These are phyloP conservation scores for Neolamprologus variostigma DNA, from an alignment of 2,113 vertebrate species.

Conservation along the genomic window DNA sequence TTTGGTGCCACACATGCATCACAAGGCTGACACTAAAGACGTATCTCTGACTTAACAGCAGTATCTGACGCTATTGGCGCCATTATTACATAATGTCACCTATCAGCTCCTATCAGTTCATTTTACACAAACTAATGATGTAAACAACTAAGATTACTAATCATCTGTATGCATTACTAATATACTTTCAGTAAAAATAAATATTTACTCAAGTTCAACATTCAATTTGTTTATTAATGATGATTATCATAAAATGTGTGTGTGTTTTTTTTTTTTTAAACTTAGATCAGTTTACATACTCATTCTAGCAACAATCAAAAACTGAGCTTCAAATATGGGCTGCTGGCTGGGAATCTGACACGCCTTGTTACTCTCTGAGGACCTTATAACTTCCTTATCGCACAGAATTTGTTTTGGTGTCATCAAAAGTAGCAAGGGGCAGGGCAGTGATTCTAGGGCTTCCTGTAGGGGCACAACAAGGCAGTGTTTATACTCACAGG, in stretches of 20 bases:
- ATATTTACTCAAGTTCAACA: neutral
- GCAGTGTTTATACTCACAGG: conserved; percentile 75
- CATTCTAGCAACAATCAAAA: neutral
- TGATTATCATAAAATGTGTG: neutral
- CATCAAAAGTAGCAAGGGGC: neutral
- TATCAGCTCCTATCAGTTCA: neutral
- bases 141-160: neutral
- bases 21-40: neutral
- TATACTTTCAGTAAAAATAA: neutral
- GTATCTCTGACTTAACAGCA: neutral
- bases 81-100: neutral
- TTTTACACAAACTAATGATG: neutral
- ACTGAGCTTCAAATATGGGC: neutral
- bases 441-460: neutral
- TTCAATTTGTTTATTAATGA: neutral
- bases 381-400: neutral
- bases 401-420: neutral
- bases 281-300: neutral
- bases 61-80: neutral
- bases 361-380: neutral
- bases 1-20: neutral
- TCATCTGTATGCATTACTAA: neutral
- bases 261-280: rapidly evolving
- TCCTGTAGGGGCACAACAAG: neutral
- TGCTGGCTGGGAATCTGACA: neutral